Evolutionary conservation across 2,113 vertebrate species (phyloP), one percentile per base, ranked within the genome.

Genomic region (Podocnemis expansa): DNA sequence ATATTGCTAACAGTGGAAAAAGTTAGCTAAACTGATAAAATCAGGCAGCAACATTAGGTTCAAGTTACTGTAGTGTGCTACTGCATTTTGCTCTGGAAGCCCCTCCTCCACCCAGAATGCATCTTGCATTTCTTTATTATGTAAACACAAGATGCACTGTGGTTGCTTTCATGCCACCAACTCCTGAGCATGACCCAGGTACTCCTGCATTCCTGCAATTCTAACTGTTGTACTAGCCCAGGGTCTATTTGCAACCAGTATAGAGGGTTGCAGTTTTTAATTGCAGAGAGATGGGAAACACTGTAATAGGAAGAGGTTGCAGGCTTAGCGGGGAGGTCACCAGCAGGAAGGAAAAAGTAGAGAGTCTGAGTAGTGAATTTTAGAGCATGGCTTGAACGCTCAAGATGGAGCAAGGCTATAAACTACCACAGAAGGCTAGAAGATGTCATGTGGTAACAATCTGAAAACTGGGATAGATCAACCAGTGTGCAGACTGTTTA

Each of bases 1-100:
- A 10, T 0, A 0, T 34, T 49, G 29, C 8, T 2, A 2, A 16
- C 43, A 60, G 1, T 14, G n/a, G 63, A 84, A 60, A 63, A 89
- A 85, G 5, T n/a, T 2, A 83, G 34, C 17, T 67, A 67, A 17
- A 67, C 21, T 67, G 34, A 58, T 58, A 58, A 58, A 24, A 67
- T 67, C 19, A 67, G 34, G 8, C 19, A 34, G 63, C n/a, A n/a
- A 70, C 34, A 38, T 70, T 70, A 10, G 63, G n/a, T 70, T 70
- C 34, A 16, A 60, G 58, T 60, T 67, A 67, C 13, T 70, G 63
- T 38, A 7, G 2, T 67, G 63, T 67, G 16, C 60, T 67, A 34
- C 8, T 34, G 34, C 34, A 70, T 70, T 70, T 70, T 70, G 16
- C 38, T 70, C 34, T 70, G 63, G 34, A 34, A 38, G 17, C 19